A percentile compares a stretch with the other conserved stretches of the same genome.
These are phyloP conservation scores for Drosophila sp. DNA, from an alignment of 1,140 invertebrate genomes.

Conservation along the genomic window DNA sequence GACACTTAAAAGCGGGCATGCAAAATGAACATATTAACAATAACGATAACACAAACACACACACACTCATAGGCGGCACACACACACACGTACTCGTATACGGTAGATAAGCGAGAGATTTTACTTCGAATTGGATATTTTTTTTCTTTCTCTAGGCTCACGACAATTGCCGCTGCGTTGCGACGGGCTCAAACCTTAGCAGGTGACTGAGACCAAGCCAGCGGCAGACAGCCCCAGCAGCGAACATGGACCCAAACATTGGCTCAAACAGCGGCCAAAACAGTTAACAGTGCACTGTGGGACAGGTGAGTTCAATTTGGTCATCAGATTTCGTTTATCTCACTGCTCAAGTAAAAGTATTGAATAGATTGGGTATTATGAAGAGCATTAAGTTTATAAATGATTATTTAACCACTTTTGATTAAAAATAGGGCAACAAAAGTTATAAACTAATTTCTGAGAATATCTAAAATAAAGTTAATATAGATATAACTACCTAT, in stretches of 20 bases:
- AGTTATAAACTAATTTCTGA: no score
- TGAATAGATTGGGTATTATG: no score
- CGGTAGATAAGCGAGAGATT: conserved; percentile 19
- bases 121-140: not conserved
- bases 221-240: conserved; percentile 37
- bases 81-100: conserved; percentile 42
- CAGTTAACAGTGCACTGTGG: not conserved
- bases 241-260: not conserved
- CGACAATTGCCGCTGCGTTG: conserved; percentile 51
- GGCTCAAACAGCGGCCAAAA: conserved; percentile 1
- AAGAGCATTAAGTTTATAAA: no score
- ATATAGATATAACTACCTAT: no score
- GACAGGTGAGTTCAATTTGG: not conserved
- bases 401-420: no score
- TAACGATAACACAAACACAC: conserved; percentile 41
- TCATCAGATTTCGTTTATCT: not conserved
- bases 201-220: conserved; percentile 66
- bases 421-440: no score
- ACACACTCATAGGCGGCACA: conserved; percentile 24
- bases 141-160: not conserved
- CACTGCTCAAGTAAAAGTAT: no score
- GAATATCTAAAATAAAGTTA: no score
- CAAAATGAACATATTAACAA: conserved; percentile 36
- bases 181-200: conserved; percentile 64
- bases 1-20: conserved; percentile 41